Evolutionary conservation across 2,113 vertebrate species (phyloP), one percentile per base, ranked within the genome.

Genomic region (Zosterops pallidus): DNA sequence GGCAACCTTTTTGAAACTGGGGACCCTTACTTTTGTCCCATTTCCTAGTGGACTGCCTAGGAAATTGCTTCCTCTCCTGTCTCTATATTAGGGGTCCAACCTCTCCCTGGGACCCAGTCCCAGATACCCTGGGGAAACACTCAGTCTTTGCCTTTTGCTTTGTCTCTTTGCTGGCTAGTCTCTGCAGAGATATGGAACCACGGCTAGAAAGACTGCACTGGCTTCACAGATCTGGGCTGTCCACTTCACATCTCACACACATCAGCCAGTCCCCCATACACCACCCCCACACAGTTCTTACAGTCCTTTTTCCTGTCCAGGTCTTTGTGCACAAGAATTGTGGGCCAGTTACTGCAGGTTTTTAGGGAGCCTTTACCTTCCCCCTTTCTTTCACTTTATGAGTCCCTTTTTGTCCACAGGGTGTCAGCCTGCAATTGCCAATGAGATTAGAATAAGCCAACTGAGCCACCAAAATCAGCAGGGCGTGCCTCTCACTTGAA

Each of bases 401-500:
- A 64, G 62, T 23, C 28, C 41, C 21, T 5, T 44, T 41, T 64
- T 64, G 41, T 33, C 41, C 29, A 33, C 2, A 7, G 29, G 14
- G 63, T 44, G 28, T 16, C 41, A 33, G 29, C 41, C 39, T 64
- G 41, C 39, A 42, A 42, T 64, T 5, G 6, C 28, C 39, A 15
- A 11, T 63, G 39, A 29, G 4, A 3, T 18, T 18, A 41, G 60
- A 63, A 41, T 28, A 42, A 64, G 13, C 14, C 3, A 5, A 31
- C 15, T 1, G 7, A 33, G 21, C 6, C 9, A 7, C 28, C 29
- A 7, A 44, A 44, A 44, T 65, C 3, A 0, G 41, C 6, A 31
- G 63, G 29, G 21, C 3, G 8, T 7, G 5, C 21, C 21, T 44
- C 14, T 33, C 10, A 15, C 14, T 33, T 3, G 1, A 44, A 65